Base-by-base conservation (phyloP, 2,888 invertebrate genomes). In the Tachystola acroxantha region DNA sequence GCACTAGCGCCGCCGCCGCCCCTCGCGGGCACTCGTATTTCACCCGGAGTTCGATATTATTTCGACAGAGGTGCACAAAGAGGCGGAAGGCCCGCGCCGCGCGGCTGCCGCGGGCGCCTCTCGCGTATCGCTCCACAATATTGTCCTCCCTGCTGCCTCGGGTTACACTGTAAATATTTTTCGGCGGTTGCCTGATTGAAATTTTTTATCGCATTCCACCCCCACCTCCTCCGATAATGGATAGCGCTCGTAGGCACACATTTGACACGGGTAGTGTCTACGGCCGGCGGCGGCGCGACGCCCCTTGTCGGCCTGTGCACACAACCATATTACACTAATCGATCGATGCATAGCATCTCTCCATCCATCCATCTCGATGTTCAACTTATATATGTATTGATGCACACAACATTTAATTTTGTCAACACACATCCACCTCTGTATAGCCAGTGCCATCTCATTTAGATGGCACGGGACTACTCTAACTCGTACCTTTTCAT, bases 81-180 rank as follows among this genome's bases (percentile, higher is more conserved):
- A 71, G 68, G 64, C 75, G 81, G 77, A 81, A 77, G 72, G 74
- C 77, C 71, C 67, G 71, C 60, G 60, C 64, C 68, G 61, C 50
- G 57, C 42, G 49, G 53, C 53, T 48, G 77, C 79, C 80, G 71
- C 74, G 69, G 76, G 80, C 76, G 58, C 58, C 64, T 60, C 58
- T 60, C 66, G 69, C 70, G 69, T 71, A 68, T 70, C 78, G 72
- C 71, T 69, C 62, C 64, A 71, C 84, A 82, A 86, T 85, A 86
- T 84, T 85, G 82, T 84, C 79, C 76, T 75, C 76, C 65, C 61
- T 54, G 58, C 51, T 65, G 81, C 80, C 80, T 84, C 77, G 69
- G 80, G 81, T 81, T 84, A 84, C 79, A 76, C 71, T 74, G 82
- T 82, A 82, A 78, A 85, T 82, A 85, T 84, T 84, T 82, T 81